phyloP scores from a whole-genome alignment of 2,888 invertebrate genomes.

The Hirtodrosophila alboralis region DNA sequence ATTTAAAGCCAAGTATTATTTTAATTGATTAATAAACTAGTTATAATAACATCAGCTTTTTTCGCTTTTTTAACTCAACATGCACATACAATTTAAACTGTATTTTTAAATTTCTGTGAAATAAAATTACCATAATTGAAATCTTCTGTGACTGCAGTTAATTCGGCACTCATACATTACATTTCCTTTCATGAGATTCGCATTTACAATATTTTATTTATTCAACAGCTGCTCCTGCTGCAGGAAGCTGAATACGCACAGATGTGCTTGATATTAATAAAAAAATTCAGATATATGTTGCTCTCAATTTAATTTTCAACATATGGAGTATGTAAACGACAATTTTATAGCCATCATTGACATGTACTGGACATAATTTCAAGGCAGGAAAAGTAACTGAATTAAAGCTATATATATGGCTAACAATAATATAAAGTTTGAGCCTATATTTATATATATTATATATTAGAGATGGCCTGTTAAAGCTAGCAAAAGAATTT shows the following conservation, averaged over 20 bases:
- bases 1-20: too few relatives aligned
- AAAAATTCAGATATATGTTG: constrained; percentile 29
- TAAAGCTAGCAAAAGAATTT: too few relatives aligned
- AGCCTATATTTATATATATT: too few relatives aligned
- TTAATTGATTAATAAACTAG: too few relatives aligned
- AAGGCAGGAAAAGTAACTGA: constrained; percentile 19
- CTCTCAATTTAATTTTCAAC: constrained; percentile 38
- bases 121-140: constrained; percentile 32
- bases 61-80: too few relatives aligned
- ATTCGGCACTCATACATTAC: constrained; percentile 16
- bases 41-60: too few relatives aligned
- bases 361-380: constrained; percentile 23
- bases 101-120: constrained; percentile 1
- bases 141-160: constrained; percentile 15
- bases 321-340: constrained; percentile 13
- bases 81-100: too few relatives aligned
- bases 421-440: too few relatives aligned
- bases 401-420: constrained; percentile 16
- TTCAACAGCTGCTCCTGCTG: constrained; percentile 9
- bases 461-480: too few relatives aligned
- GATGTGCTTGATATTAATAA: constrained; percentile 49
- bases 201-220: constrained; percentile 53
- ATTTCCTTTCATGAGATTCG: constrained; percentile 18
- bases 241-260: constrained; percentile 8
- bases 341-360: constrained; percentile 18